phyloP scores from a whole-genome alignment of 2,113 vertebrate species.

The Calypte anna region DNA sequence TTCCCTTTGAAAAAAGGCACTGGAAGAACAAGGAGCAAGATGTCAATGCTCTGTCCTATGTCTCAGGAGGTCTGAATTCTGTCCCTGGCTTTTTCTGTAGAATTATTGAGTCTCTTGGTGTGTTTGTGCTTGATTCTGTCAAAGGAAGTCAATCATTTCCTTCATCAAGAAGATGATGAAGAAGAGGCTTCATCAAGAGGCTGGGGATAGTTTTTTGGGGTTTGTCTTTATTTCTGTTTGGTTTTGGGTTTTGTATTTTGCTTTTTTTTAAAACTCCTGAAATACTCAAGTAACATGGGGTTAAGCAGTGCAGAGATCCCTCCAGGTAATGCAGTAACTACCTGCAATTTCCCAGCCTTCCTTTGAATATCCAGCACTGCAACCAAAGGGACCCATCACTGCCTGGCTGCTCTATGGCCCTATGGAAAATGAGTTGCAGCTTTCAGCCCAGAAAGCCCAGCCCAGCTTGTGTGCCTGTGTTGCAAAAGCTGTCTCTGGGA shows the following conservation, averaged over 20 bases:
- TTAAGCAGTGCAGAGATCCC: neutral
- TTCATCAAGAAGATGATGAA: no score
- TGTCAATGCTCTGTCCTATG: rapidly evolving
- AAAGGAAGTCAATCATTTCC: neutral
- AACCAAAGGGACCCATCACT: neutral
- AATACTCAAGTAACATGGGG: neutral
- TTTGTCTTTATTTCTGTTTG: no score
- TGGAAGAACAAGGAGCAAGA: neutral
- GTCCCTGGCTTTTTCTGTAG: neutral
- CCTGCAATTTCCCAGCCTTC: neutral
- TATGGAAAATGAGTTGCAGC: neutral
- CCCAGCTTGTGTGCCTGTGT: neutral
- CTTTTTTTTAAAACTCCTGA: neutral
- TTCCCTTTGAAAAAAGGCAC: neutral
- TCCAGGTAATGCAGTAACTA: neutral
- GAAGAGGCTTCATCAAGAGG: no score
- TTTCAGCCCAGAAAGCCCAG: neutral
- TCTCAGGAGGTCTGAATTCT: neutral
- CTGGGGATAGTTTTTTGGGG: no score
- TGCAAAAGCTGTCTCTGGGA: neutral
- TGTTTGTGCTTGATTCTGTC: neutral
- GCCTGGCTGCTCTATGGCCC: neutral
- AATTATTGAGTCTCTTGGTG: neutral
- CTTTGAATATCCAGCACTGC: neutral
- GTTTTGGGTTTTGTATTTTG: no score